Evolutionary conservation across 2,113 vertebrate genomes (phyloP).

Genomic region (Spea bombifrons): DNA sequence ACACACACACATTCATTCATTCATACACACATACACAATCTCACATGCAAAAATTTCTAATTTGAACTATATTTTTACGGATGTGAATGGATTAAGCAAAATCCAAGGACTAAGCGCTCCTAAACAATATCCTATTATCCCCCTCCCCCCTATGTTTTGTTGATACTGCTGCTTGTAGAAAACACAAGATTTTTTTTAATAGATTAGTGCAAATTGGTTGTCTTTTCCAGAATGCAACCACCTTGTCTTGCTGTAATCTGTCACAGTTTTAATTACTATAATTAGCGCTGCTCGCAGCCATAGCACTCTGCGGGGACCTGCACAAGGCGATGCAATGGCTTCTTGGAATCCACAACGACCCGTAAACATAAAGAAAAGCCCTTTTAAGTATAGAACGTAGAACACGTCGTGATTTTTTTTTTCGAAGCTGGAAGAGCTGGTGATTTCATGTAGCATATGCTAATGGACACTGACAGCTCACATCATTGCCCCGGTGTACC

Average conservation of each 20-base stretch:
- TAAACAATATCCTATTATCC: no score
- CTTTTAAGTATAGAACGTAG: conserved; percentile 5
- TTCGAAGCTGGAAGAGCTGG: conserved; percentile 49
- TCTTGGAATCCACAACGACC: not conserved
- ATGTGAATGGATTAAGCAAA: no score
- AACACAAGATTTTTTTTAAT: no score
- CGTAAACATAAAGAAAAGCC: conserved; percentile 17
- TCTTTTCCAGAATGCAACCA: not conserved
- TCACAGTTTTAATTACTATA: conserved; percentile 54
- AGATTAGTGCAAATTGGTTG: not conserved
- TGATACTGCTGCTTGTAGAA: no score
- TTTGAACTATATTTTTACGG: no score
- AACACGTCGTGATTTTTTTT: not conserved
- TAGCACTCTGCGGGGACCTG: conserved; percentile 42
- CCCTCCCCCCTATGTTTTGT: no score
- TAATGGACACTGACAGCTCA: not conserved
- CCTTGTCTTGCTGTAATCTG: not conserved
- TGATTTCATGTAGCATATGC: conserved; percentile 45
- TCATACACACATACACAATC: not conserved
- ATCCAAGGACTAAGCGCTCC: no score
- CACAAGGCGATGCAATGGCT: not conserved
- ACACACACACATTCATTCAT: not conserved
- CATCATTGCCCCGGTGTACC: not conserved
- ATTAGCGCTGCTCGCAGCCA: conserved; percentile 55
- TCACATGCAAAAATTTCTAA: no score